A percentile compares a stretch with the other conserved stretches of the same genome.
Conservation (phyloP, 2,113 vertebrate genomes). For the Pygoscelis antarcticus region DNA sequence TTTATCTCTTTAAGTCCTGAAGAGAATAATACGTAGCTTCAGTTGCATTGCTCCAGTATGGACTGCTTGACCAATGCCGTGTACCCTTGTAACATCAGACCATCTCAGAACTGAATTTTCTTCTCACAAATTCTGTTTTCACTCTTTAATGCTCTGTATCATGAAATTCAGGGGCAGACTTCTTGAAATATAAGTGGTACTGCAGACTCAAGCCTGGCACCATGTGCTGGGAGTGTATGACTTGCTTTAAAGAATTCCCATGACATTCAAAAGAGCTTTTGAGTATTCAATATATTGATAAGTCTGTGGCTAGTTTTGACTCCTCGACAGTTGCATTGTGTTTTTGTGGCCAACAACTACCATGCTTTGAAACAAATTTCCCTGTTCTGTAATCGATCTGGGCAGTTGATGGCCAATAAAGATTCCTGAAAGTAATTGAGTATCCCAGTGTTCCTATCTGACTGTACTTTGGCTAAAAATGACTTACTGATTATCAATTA, state of each 20-base stretch:
- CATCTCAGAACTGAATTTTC: background rate
- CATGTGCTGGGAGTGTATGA: background rate
- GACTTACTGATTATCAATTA: background rate
- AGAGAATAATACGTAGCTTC: background rate
- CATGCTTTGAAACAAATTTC: background rate
- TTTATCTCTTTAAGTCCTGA: background rate
- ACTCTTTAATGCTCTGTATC: background rate
- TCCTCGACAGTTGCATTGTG: background rate
- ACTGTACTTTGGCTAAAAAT: background rate
- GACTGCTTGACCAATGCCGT: background rate
- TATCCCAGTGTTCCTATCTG: background rate
- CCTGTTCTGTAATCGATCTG: background rate
- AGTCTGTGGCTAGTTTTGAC: background rate
- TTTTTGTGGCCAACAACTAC: background rate
- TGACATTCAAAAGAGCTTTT: background rate
- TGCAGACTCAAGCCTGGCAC: background rate
- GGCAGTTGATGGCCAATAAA: background rate
- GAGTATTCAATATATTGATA: background rate
- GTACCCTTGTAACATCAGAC: background rate
- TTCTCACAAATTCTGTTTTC: background rate
- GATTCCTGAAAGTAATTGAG: background rate
- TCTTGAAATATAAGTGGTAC: background rate
- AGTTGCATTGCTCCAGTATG: background rate
- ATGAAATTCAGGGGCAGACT: background rate
- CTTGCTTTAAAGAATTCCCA: background rate